phyloP scores from a whole-genome alignment of 2,113 vertebrate genomes.

The Nycticorax nycticorax region DNA sequence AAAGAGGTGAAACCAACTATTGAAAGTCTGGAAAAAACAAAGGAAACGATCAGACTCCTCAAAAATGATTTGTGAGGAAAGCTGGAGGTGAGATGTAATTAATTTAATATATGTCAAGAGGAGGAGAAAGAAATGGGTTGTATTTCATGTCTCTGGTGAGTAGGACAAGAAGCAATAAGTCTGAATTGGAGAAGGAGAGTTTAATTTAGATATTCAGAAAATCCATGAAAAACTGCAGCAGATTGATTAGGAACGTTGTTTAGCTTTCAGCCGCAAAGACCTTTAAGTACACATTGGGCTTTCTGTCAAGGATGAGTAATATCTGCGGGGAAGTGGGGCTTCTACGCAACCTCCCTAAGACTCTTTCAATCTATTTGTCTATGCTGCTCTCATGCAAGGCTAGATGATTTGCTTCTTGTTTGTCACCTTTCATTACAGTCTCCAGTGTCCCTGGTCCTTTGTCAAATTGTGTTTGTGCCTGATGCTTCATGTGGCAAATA shows the following conservation, averaged over 20 bases:
- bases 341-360: neutral
- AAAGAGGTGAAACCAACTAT: neutral
- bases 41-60: neutral
- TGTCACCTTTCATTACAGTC: neutral
- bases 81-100: neutral
- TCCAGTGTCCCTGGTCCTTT: neutral
- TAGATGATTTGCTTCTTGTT: neutral
- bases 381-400: neutral
- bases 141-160: neutral
- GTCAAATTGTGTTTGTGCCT: neutral
- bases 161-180: neutral
- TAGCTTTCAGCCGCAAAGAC: neutral
- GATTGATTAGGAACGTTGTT: neutral
- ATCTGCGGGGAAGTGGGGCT: neutral
- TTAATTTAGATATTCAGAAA: neutral
- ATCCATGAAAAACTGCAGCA: fast-evolving
- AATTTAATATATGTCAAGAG: neutral
- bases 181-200: neutral
- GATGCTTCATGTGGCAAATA: neutral
- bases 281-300: neutral
- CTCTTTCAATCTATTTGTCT: neutral
- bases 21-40: neutral
- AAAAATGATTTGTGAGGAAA: neutral
- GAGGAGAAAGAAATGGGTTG: neutral
- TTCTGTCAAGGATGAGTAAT: neutral